These are phyloP conservation scores for Neotragus pygmaeus DNA, from an alignment of 2,113 vertebrate species.

Conservation along the genomic window DNA sequence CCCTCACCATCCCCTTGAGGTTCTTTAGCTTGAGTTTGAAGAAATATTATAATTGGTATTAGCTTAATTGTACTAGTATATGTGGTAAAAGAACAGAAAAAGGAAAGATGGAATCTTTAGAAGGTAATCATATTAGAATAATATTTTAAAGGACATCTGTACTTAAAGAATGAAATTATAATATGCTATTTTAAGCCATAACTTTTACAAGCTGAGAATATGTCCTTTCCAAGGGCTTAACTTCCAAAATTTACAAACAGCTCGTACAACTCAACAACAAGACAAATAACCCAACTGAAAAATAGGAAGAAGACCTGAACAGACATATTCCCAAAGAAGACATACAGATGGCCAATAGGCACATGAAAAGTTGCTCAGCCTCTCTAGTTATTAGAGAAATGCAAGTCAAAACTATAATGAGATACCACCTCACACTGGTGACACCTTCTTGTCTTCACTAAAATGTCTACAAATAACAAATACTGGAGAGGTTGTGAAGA, in stretches of 20 bases:
- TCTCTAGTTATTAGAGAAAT: neutral
- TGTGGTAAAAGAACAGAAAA: neutral
- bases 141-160: neutral
- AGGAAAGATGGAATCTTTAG: neutral
- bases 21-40: neutral
- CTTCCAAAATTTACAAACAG: neutral
- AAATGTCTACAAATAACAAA: neutral
- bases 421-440: neutral
- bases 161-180: constrained; percentile 34
- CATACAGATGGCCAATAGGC: neutral
- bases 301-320: neutral
- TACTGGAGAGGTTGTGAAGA: neutral
- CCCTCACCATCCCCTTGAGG: neutral
- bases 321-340: neutral
- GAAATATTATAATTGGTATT: neutral
- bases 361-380: neutral
- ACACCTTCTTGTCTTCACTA: neutral
- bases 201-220: neutral
- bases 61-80: neutral
- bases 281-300: neutral
- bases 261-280: neutral
- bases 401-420: neutral
- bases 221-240: neutral
- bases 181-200: neutral
- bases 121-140: neutral